Percentiles rank a stretch among this genome's conserved stretches.
Evolutionary conservation across 1,140 invertebrate genomes (phyloP).

Genomic region (Leptonema lineaticorne): DNA sequence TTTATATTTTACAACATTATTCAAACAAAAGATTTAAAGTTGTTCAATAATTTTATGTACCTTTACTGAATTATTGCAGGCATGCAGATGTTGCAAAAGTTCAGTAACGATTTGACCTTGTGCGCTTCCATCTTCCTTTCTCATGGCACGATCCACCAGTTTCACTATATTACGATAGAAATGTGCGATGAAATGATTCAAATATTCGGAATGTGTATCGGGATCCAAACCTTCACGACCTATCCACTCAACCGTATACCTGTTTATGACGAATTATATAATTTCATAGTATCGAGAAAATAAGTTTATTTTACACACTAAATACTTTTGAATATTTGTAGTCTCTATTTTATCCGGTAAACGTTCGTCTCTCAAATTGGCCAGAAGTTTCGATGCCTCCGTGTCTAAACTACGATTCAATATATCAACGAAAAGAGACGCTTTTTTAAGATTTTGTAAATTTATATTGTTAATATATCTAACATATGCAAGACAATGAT

Average conservation of each 20-base stretch:
- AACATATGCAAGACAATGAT: conserved; percentile 94
- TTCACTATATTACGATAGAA: conserved; percentile 95
- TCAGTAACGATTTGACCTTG: conserved; percentile 94
- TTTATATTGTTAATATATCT: conserved; percentile 98
- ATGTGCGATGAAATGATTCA: conserved; percentile 92
- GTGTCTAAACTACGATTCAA: conserved; percentile 89
- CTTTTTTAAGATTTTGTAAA: conserved; percentile 90
- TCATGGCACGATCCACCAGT: conserved; percentile 88
- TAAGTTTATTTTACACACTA: not conserved
- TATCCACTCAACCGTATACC: conserved; percentile 96
- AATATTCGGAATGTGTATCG: conserved; percentile 91
- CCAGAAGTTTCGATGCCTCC: conserved; percentile 88
- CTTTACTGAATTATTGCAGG: conserved; percentile 94
- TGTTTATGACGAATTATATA: too few relatives aligned
- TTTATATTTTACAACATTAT: not conserved
- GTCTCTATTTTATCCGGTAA: conserved; percentile 85
- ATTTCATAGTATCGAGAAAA: not conserved
- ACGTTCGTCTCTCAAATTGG: conserved; percentile 85
- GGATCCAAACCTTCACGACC: conserved; percentile 90
- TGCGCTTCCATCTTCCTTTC: conserved; percentile 91
- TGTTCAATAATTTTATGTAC: conserved; percentile 50
- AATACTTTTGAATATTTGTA: conserved; percentile 81
- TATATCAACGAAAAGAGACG: conserved; percentile 93
- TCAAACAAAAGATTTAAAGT: not conserved
- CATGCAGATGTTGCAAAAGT: conserved; percentile 94